Evolutionary conservation across 2,888 invertebrate species (phyloP).

Genomic region (Mimumesa dahlbomi): DNA sequence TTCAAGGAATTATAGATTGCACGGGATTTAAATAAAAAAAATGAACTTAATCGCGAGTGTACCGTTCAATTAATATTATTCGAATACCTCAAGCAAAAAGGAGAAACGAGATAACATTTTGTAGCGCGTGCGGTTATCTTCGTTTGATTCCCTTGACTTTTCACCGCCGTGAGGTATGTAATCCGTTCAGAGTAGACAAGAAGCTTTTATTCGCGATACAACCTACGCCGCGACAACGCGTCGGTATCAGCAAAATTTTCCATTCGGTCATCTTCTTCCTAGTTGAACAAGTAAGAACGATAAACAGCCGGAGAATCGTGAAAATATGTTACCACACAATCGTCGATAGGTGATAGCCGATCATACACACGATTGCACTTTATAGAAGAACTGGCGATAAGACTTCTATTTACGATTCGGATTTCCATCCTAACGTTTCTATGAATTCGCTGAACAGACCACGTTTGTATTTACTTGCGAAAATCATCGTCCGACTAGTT

Average conservation of each 20-base stretch:
- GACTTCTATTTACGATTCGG: no score
- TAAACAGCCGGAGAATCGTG: slow-evolving; percentile 6
- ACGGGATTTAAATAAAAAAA: no score
- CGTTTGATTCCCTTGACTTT: slow-evolving; percentile 58
- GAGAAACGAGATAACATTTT: slow-evolving; percentile 49
- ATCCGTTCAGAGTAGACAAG: slow-evolving; percentile 28
- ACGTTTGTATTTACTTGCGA: no score
- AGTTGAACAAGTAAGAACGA: slow-evolving; percentile 2
- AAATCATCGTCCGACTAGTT: no score
- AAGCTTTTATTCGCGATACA: slow-evolving; percentile 35
- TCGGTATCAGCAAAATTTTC: slow-evolving; percentile 42
- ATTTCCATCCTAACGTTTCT: no score
- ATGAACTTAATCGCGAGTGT: no score
- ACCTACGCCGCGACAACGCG: slow-evolving; percentile 11
- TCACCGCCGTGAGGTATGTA: slow-evolving; percentile 50
- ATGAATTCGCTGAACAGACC: no score
- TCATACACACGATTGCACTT: background rate
- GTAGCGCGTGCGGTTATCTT: slow-evolving; percentile 50
- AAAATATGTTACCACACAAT: background rate
- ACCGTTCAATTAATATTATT: slow-evolving; percentile 20
- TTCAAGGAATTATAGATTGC: no score
- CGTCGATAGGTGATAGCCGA: background rate
- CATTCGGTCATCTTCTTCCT: slow-evolving; percentile 9
- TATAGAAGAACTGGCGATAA: no score
- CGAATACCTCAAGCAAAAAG: slow-evolving; percentile 34